These are phyloP conservation scores for Eurytoma californica DNA, from an alignment of 2,888 invertebrate species.

Conservation along the genomic window DNA sequence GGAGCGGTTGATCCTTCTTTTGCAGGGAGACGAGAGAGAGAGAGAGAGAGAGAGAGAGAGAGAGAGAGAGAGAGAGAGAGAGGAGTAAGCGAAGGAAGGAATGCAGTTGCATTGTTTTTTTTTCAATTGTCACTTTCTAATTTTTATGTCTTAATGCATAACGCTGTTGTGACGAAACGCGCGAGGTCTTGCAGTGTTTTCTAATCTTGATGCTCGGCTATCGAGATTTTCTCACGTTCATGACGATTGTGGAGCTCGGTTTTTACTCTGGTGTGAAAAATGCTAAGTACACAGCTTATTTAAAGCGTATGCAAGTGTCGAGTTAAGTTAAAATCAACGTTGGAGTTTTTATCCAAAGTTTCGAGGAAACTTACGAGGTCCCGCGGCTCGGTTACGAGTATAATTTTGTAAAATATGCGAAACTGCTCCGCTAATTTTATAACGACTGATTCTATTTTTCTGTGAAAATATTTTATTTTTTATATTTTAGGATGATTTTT, in stretches of 20 bases:
- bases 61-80: conserved; percentile 4
- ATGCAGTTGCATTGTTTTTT: not conserved
- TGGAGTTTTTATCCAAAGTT: conserved; percentile 23
- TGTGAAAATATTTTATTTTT: no score
- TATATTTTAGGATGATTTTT: not conserved
- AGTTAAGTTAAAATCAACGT: conserved; percentile 19
- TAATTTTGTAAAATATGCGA: not conserved
- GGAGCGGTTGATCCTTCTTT: not conserved
- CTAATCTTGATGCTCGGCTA: conserved; percentile 15
- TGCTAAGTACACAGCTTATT: conserved; percentile 33
- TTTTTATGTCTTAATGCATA: conserved; percentile 27
- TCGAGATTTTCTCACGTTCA: conserved; percentile 47
- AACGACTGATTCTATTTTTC: no score
- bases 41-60: conserved; percentile 5
- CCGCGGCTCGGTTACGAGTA: not conserved
- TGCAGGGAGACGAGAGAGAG: not conserved
- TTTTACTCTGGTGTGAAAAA: conserved; percentile 50
- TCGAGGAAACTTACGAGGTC: no score
- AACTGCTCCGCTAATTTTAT: no score
- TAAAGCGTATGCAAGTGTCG: conserved; percentile 35
- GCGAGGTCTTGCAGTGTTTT: conserved; percentile 30
- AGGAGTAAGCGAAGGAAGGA: not conserved
- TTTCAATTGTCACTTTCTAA: conserved; percentile 33
- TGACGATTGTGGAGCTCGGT: conserved; percentile 41
- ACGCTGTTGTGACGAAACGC: conserved; percentile 39